Conservation (phyloP, 2,888 invertebrate species). For the Halictus ligatus region DNA sequence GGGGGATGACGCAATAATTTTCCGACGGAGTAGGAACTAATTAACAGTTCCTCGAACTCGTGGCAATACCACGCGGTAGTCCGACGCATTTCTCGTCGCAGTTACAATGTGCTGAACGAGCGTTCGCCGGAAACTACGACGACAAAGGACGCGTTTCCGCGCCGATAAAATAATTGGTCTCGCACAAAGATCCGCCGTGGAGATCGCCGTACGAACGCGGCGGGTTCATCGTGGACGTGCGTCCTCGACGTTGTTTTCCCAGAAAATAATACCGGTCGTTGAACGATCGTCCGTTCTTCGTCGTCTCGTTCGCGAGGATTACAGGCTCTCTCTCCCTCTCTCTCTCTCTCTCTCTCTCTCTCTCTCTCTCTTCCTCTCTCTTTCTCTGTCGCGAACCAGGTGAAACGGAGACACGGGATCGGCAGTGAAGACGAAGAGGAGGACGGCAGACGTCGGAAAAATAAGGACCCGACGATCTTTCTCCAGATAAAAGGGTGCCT, state of each 20-base stretch:
- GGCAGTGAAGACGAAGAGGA: slow-evolving; percentile 9
- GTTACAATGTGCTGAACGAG: background rate
- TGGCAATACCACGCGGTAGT: too few species aligned
- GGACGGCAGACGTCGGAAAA: slow-evolving; percentile 30
- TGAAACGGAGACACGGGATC: slow-evolving; percentile 42
- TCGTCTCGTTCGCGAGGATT: slow-evolving; percentile 28
- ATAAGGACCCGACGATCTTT: slow-evolving; percentile 47
- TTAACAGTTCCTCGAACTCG: too few species aligned
- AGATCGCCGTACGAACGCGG: background rate
- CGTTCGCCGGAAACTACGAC: background rate
- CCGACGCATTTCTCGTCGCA: too few species aligned
- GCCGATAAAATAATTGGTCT: background rate
- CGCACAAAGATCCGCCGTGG: background rate
- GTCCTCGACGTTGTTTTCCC: slow-evolving; percentile 22
- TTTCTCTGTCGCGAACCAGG: slow-evolving; percentile 18
- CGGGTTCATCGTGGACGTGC: background rate
- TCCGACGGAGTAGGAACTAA: too few species aligned
- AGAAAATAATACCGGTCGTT: slow-evolving; percentile 13
- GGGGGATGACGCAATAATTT: too few species aligned
- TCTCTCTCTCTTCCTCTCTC: too few species aligned
- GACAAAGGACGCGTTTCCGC: background rate
- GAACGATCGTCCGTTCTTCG: slow-evolving; percentile 23
- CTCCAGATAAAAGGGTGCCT: slow-evolving; percentile 30
- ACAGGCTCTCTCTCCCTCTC: slow-evolving; percentile 25
- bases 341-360: too few species aligned